A percentile compares a stretch with the other conserved stretches of the same genome.
These are phyloP conservation scores for Malaclemys terrapin DNA, from an alignment of 2,113 vertebrate species.

Conservation along the genomic window DNA sequence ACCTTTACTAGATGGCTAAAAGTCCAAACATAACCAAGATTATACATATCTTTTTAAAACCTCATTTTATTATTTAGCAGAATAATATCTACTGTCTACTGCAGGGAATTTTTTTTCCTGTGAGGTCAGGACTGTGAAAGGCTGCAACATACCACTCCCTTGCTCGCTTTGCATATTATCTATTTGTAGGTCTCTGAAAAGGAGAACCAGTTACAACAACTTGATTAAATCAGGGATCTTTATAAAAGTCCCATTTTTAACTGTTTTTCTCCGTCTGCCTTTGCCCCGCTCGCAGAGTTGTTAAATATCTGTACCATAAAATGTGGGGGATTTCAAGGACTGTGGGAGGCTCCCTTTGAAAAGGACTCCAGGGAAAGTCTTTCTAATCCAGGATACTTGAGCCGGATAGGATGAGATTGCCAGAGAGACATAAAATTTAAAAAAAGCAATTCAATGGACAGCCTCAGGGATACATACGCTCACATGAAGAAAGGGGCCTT, in stretches of 20 bases:
- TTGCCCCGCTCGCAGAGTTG: slow-evolving; percentile 36
- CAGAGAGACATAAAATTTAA: slow-evolving; percentile 71
- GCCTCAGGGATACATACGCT: slow-evolving; percentile 52
- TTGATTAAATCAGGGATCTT: slow-evolving; percentile 36
- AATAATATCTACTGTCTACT: neutral
- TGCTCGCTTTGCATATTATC: slow-evolving; percentile 22
- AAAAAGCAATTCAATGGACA: slow-evolving; percentile 60
- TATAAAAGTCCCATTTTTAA: neutral
- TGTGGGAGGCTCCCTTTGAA: slow-evolving; percentile 81
- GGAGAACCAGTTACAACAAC: neutral
- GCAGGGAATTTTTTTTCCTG: neutral
- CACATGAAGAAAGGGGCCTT: neutral
- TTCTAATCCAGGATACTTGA: slow-evolving; percentile 80
- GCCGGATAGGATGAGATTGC: slow-evolving; percentile 75
- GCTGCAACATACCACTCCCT: neutral
- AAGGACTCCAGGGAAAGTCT: slow-evolving; percentile 72
- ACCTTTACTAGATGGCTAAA: neutral
- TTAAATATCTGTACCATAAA: slow-evolving; percentile 78
- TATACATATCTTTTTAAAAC: neutral
- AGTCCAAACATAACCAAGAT: neutral
- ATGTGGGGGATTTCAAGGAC: slow-evolving; percentile 73
- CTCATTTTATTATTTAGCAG: neutral
- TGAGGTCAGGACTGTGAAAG: neutral
- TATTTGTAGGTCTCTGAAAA: neutral
- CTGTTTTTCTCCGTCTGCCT: slow-evolving; percentile 26